Evolutionary conservation across 2,797 vertebrate species (phyloP).

Genomic region (Notolepis coatsorum): DNA sequence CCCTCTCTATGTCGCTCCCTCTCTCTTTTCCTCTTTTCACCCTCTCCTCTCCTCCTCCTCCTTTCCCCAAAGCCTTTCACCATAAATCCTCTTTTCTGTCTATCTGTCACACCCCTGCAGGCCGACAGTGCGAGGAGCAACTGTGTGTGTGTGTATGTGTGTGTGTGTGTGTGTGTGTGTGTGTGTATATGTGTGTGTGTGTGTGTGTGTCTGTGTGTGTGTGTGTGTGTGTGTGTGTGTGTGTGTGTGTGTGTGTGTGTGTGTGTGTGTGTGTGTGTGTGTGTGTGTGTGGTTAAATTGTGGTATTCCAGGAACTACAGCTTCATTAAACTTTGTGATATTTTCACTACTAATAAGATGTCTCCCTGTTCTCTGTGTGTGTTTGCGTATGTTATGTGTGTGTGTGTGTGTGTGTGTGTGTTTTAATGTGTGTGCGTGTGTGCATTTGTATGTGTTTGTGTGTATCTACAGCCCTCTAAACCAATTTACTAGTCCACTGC

Average conservation of each 20-base stretch:
- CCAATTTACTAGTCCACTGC: too few species aligned
- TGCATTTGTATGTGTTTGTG: not conserved
- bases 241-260: not conserved
- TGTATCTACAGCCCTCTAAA: too few species aligned
- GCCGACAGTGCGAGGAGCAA: constrained; percentile 74
- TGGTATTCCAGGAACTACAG: constrained; percentile 67
- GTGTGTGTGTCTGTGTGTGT: too few species aligned
- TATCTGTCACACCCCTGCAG: constrained; percentile 77
- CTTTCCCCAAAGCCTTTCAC: constrained; percentile 71
- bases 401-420: constrained; percentile 2
- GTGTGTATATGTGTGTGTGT: too few species aligned
- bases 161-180: not conserved
- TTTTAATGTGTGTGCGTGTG: constrained; percentile 1
- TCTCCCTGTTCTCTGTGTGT: constrained; percentile 10
- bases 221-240: constrained; percentile 33
- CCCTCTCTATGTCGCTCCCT: constrained; percentile 60
- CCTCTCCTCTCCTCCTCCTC: constrained; percentile 39
- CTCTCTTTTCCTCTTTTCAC: constrained; percentile 35
- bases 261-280: not conserved
- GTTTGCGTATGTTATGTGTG: too few species aligned
- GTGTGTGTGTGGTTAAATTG: constrained; percentile 36
- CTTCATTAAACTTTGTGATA: constrained; percentile 76
- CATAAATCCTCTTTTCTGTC: constrained; percentile 79
- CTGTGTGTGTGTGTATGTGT: constrained; percentile 43
- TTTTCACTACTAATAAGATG: constrained; percentile 79